Conservation (phyloP, 1,140 invertebrate genomes). For the Hypothenemus hampei region DNA sequence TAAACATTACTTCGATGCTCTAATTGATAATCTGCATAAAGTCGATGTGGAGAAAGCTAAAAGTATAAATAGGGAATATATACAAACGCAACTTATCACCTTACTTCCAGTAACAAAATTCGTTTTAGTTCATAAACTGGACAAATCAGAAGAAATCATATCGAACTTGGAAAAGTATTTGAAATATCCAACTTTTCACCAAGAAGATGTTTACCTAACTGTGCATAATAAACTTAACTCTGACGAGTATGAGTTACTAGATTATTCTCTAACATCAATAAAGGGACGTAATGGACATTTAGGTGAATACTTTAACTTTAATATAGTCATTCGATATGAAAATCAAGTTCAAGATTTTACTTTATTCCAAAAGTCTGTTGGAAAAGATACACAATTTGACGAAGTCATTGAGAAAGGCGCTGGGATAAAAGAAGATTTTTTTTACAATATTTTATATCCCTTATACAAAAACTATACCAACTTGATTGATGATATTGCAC, state of each 20-base stretch:
- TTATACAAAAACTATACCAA: conserved; percentile 3
- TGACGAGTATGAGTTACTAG: conserved; percentile 1
- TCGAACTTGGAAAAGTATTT: conserved; percentile 7
- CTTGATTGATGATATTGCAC: conserved; percentile 16
- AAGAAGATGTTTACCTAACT: conserved; percentile 17
- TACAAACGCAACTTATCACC: background rate
- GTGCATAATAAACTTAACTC: background rate
- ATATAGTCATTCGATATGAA: conserved; percentile 1
- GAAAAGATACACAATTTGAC: background rate
- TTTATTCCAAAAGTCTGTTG: conserved; percentile 15
- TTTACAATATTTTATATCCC: conserved; percentile 9
- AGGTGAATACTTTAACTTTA: conserved; percentile 19
- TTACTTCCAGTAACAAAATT: conserved; percentile 11
- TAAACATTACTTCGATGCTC: conserved; percentile 1
- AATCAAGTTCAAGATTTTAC: background rate
- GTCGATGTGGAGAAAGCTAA: background rate
- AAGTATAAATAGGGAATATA: conserved; percentile 3
- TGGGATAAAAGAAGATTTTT: conserved; percentile 20
- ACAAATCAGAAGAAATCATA: conserved; percentile 3
- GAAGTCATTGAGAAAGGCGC: conserved; percentile 3
- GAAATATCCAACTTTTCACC: conserved; percentile 10
- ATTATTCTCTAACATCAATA: conserved; percentile 2
- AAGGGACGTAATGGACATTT: conserved; percentile 21
- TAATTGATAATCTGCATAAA: background rate
- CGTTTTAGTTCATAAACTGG: background rate